Conservation (phyloP, 2,113 vertebrate species). For the Morone chrysops region DNA sequence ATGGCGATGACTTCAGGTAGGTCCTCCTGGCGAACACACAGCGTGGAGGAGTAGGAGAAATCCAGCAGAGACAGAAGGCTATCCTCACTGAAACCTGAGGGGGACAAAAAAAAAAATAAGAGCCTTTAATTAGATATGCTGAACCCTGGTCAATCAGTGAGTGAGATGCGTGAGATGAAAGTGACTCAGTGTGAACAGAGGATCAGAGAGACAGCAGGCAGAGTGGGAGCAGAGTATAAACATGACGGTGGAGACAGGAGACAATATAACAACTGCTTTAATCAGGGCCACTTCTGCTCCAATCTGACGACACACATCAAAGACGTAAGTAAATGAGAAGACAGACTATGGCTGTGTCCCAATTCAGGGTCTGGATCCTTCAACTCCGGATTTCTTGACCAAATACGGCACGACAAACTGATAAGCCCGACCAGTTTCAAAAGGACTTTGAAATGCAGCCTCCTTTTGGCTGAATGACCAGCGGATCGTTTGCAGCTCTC, state of each 20-base stretch:
- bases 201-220: conserved; percentile 37
- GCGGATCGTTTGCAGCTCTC: neutral
- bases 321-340: neutral
- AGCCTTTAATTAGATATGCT: conserved; percentile 40
- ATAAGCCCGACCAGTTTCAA: neutral
- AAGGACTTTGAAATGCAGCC: neutral
- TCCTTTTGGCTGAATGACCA: neutral
- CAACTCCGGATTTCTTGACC: neutral
- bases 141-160: conserved; percentile 31
- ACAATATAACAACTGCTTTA: conserved; percentile 40
- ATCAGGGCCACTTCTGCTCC: conserved; percentile 35
- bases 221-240: conserved; percentile 36
- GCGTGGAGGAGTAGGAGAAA: conserved; percentile 87
- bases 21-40: conserved; percentile 81
- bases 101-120: neutral
- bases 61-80: conserved; percentile 86
- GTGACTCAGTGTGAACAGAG: conserved; percentile 20
- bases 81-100: conserved; percentile 84
- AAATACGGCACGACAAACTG: neutral
- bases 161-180: conserved; percentile 46
- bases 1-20: conserved; percentile 85
- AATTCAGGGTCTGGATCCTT: conserved; percentile 11
- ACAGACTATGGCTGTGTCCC: neutral
- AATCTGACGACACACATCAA: conserved; percentile 36
- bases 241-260: conserved; percentile 25